Conservation (phyloP, 2,888 invertebrate species). For the Carpatolechia fugitivella region DNA sequence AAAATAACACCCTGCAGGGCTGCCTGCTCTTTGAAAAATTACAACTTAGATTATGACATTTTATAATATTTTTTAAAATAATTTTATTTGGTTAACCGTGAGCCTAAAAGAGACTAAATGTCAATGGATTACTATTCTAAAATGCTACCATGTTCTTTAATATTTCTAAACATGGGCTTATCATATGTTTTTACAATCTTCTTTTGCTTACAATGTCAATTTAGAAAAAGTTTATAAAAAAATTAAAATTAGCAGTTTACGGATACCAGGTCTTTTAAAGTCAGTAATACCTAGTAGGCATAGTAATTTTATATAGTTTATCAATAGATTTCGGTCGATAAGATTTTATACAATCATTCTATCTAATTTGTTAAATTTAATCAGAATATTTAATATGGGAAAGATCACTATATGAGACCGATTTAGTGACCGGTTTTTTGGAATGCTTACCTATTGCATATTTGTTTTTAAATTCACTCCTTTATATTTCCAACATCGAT, state of each 20-base stretch:
- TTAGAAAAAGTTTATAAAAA: no score
- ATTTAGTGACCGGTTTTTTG: not conserved
- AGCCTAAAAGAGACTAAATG: no score
- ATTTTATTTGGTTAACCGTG: no score
- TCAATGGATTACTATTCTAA: no score
- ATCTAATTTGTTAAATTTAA: slow-evolving; percentile 1
- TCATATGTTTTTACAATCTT: no score
- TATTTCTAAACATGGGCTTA: no score
- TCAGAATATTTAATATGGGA: slow-evolving; percentile 2
- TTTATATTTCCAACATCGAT: not conserved
- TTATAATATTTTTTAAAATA: no score
- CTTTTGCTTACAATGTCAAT: no score
- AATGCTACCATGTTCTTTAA: no score
- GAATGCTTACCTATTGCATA: not conserved
- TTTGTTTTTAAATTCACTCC: not conserved
- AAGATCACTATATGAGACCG: not conserved
- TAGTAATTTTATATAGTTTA: not conserved
- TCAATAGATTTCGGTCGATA: not conserved
- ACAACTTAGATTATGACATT: not conserved
- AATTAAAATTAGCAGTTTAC: no score
- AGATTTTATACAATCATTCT: not conserved
- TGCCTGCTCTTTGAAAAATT: not conserved
- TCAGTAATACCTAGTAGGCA: not conserved
- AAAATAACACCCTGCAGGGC: slow-evolving; percentile 18
- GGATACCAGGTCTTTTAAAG: no score